Evolutionary conservation across 2,888 invertebrate genomes (phyloP).

Genomic region (Drosophila rellima): DNA sequence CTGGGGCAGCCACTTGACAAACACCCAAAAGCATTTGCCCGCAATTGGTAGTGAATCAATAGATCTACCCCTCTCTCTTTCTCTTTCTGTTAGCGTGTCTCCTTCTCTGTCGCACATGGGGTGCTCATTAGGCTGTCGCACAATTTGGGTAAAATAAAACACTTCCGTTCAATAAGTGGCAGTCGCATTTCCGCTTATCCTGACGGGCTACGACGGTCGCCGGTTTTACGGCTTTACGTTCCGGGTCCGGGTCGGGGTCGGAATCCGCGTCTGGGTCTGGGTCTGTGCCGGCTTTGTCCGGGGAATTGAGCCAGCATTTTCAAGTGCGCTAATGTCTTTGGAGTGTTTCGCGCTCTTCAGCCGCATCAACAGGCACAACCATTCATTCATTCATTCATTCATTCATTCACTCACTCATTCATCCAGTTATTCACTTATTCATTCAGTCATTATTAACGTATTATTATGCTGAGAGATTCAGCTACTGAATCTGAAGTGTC

Average conservation of each 20-base stretch:
- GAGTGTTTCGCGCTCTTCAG: conserved; percentile 81
- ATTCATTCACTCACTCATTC: conserved; percentile 23
- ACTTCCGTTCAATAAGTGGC: conserved; percentile 76
- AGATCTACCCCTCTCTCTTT: conserved; percentile 15
- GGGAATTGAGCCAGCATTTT: conserved; percentile 31
- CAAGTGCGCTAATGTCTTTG: conserved; percentile 84
- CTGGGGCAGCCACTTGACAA: conserved; percentile 65
- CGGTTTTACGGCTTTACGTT: conserved; percentile 4
- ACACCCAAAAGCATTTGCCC: conserved; percentile 74
- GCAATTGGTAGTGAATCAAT: conserved; percentile 66
- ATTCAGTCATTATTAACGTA: conserved; percentile 61
- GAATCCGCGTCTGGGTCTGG: neutral
- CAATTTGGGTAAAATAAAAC: conserved; percentile 67
- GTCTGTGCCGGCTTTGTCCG: conserved; percentile 5
- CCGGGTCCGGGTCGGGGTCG: neutral
- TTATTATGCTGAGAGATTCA: conserved; percentile 69
- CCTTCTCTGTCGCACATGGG: conserved; percentile 8
- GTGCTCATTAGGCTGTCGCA: conserved; percentile 65
- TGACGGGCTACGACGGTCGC: conserved; percentile 28
- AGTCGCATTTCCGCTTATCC: conserved; percentile 71
- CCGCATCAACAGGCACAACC: conserved; percentile 30
- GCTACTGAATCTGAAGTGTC: conserved; percentile 41
- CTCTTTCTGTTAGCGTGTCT: conserved; percentile 2
- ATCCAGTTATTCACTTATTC: conserved; percentile 36
- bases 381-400: conserved; percentile 34